phyloP scores from a whole-genome alignment of 2,888 invertebrate genomes.

The Ormyrus labotus region DNA sequence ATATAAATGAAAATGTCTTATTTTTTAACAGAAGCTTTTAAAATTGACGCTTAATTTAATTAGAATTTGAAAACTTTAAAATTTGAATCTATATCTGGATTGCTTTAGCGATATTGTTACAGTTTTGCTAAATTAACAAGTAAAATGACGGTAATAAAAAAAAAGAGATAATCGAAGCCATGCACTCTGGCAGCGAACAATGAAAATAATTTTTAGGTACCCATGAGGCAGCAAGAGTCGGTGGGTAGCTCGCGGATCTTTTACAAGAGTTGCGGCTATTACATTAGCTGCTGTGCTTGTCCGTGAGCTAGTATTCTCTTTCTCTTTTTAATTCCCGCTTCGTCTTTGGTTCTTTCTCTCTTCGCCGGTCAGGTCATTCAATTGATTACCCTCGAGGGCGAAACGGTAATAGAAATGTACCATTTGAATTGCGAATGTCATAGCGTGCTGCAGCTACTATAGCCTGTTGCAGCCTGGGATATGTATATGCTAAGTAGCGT shows the following conservation, averaged over 20 bases:
- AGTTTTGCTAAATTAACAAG: too few species aligned
- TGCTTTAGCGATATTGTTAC: too few species aligned
- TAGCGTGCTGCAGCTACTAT: constrained; percentile 69
- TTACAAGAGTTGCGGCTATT: constrained; percentile 45
- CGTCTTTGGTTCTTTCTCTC: not conserved
- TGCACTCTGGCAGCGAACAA: constrained; percentile 25
- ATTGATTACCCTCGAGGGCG: constrained; percentile 70
- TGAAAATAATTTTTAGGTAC: constrained; percentile 48
- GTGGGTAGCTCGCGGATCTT: constrained; percentile 20
- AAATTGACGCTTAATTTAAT: too few species aligned
- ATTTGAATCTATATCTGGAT: too few species aligned
- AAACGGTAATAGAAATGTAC: constrained; percentile 76
- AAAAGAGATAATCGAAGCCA: too few species aligned
- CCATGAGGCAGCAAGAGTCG: constrained; percentile 23
- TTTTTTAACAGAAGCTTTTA: too few species aligned
- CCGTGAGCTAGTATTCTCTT: not conserved
- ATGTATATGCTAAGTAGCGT: constrained; percentile 75
- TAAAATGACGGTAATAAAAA: too few species aligned
- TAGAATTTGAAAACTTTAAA: too few species aligned
- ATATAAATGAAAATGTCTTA: too few species aligned
- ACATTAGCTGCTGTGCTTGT: constrained; percentile 36
- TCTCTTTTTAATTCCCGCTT: constrained; percentile 4
- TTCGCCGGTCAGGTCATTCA: constrained; percentile 30
- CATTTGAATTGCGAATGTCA: constrained; percentile 76
- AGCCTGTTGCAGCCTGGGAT: constrained; percentile 62